These are phyloP conservation scores for Ceramica pisi DNA, from an alignment of 2,888 invertebrate genomes.

Conservation along the genomic window DNA sequence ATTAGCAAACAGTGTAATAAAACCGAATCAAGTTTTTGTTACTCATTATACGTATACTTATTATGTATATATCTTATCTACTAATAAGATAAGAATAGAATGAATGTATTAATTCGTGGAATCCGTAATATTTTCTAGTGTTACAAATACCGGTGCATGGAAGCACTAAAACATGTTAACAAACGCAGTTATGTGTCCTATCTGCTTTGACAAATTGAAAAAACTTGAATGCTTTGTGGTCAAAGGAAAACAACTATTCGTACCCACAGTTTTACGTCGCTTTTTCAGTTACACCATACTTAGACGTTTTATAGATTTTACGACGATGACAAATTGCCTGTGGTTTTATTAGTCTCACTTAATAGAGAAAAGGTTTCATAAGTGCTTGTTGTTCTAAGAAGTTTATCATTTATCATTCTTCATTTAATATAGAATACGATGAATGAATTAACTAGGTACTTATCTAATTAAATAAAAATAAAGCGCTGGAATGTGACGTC, in stretches of 20 bases:
- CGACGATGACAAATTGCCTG: constrained; percentile 55
- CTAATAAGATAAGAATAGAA: constrained; percentile 10
- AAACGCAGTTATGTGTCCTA: constrained; percentile 65
- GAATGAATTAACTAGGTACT: no score
- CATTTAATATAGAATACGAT: no score
- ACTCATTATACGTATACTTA: not conserved
- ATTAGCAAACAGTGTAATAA: not conserved
- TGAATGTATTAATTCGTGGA: constrained; percentile 30
- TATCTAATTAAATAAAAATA: no score
- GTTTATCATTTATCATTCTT: constrained; percentile 1
- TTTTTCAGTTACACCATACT: constrained; percentile 7
- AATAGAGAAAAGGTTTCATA: not conserved
- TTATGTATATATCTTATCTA: no score
- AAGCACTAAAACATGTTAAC: constrained; percentile 32
- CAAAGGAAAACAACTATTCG: constrained; percentile 23
- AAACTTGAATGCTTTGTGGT: constrained; percentile 49
- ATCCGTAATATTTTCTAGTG: constrained; percentile 37
- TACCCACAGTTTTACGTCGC: not conserved
- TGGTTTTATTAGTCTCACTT: constrained; percentile 29
- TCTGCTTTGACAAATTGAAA: constrained; percentile 61
- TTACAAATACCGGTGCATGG: constrained; percentile 7
- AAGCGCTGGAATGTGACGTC: no score
- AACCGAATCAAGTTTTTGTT: not conserved
- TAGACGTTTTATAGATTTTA: constrained; percentile 40
- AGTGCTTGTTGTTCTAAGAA: constrained; percentile 21